These are phyloP conservation scores for Hemibates koningsi DNA, from an alignment of 2,113 vertebrate genomes.

Conservation along the genomic window DNA sequence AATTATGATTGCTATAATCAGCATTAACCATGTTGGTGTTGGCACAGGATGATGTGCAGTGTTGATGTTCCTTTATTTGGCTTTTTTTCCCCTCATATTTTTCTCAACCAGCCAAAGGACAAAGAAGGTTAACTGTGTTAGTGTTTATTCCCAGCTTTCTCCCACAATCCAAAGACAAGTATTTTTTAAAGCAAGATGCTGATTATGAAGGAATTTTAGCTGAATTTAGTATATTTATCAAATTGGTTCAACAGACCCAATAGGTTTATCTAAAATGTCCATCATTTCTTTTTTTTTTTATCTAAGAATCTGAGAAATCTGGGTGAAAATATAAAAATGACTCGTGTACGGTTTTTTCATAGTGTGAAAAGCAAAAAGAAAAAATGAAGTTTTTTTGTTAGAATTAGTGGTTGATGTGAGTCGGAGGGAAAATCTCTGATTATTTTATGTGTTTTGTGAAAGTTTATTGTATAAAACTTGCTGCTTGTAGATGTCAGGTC, in stretches of 20 bases:
- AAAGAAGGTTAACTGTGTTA: neutral
- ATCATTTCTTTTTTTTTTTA: neutral
- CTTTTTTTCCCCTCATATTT: fast-evolving
- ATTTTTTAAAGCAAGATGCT: neutral
- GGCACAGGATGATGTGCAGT: neutral
- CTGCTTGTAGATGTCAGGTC: fast-evolving
- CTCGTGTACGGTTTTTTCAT: fast-evolving
- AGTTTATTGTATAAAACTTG: fast-evolving
- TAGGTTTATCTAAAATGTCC: fast-evolving
- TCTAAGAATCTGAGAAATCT: neutral
- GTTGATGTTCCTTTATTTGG: neutral
- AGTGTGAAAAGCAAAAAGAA: neutral
- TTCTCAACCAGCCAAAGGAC: neutral
- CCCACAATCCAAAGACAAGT: fast-evolving
- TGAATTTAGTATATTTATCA: neutral
- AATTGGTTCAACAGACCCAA: neutral
- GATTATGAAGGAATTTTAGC: neutral
- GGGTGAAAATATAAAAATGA: neutral
- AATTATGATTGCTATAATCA: neutral
- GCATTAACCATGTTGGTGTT: neutral
- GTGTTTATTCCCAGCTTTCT: neutral
- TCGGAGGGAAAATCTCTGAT: neutral
- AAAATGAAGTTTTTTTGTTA: neutral
- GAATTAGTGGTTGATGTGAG: neutral
- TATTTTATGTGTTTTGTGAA: neutral